These are phyloP conservation scores for Plebejus argus DNA, from an alignment of 2,888 invertebrate genomes.

Conservation along the genomic window DNA sequence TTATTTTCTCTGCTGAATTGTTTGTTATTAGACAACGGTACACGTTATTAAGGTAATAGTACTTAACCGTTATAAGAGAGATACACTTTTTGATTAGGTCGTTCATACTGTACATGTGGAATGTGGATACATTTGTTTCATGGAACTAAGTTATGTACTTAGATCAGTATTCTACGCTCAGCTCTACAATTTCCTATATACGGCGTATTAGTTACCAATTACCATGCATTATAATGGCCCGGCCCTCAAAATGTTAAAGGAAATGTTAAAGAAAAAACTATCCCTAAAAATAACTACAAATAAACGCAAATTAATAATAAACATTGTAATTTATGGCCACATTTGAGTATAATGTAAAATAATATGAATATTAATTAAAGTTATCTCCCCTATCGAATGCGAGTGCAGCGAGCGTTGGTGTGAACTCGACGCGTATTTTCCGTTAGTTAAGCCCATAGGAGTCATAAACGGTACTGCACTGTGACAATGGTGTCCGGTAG, in stretches of 20 bases:
- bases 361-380: conserved; percentile 25
- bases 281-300: not conserved
- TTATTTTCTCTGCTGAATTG: conserved; percentile 33
- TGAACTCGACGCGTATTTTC: conserved; percentile 22
- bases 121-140: not conserved
- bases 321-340: conserved; percentile 2
- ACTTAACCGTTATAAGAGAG: conserved; percentile 32
- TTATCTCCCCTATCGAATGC: conserved; percentile 19
- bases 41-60: conserved; percentile 33
- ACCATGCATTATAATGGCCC: too few relatives aligned
- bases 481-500: conserved; percentile 38
- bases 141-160: not conserved
- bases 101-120: not conserved
- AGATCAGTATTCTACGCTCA: not conserved
- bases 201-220: too few relatives aligned
- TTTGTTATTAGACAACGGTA: conserved; percentile 34
- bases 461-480: conserved; percentile 18
- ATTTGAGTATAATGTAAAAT: conserved; percentile 16
- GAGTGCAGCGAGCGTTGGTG: not conserved
- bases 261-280: not conserved
- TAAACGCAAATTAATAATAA: conserved; percentile 12
- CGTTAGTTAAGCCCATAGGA: conserved; percentile 23
- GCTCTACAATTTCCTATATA: not conserved
- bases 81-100: conserved; percentile 29
- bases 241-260: too few relatives aligned